phyloP scores from a whole-genome alignment of 1,140 invertebrate species.

The Drosophila carrolli region DNA sequence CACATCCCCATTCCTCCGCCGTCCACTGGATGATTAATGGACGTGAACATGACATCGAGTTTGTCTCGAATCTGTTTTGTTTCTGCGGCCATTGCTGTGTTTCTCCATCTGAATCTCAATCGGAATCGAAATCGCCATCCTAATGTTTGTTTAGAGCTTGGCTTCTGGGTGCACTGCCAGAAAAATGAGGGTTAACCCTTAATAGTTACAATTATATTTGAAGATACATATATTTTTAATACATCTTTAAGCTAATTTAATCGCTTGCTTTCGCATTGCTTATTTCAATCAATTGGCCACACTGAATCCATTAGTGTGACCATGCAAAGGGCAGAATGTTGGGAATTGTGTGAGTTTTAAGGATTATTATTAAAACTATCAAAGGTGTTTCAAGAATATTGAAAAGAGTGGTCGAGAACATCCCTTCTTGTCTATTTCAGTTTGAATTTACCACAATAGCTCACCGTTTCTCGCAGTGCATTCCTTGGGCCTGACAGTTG shows the following conservation, averaged over 20 bases:
- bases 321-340: background rate
- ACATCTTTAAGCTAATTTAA: too few relatives aligned
- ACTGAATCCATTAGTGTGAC: background rate
- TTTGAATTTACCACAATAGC: too few relatives aligned
- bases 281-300: background rate
- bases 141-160: conserved; percentile 4
- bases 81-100: conserved; percentile 1
- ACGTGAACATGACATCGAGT: conserved; percentile 50
- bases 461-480: conserved; percentile 4
- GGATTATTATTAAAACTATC: too few relatives aligned
- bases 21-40: conserved; percentile 43
- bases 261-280: background rate
- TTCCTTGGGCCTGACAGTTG: conserved; percentile 6
- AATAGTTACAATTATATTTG: too few relatives aligned
- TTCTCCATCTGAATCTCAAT: conserved; percentile 23
- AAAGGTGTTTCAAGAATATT: too few relatives aligned
- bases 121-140: conserved; percentile 12
- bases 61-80: conserved; percentile 18
- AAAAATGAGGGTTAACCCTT: background rate
- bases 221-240: background rate
- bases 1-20: background rate
- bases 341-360: too few relatives aligned
- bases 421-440: too few relatives aligned
- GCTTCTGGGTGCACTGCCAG: background rate
- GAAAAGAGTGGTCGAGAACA: too few relatives aligned